Evolutionary conservation across 2,113 vertebrate species (phyloP), one percentile per base, ranked within the genome.

Genomic region (Acanthisitta chloris): DNA sequence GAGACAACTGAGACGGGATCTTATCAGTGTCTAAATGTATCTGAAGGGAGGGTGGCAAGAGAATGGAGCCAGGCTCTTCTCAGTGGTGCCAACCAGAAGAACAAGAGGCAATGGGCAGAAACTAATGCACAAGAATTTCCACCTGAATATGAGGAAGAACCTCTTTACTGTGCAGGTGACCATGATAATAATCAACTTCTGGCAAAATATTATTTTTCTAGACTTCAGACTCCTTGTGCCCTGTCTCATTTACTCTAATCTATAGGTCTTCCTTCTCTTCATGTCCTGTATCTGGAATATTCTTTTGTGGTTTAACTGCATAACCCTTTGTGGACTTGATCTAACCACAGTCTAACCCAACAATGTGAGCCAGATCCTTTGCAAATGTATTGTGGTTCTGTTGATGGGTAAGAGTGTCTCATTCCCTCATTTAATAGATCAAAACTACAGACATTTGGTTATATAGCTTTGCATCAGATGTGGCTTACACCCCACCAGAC

Each of bases 101-200:
- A 38, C 33, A 73, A 23, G 26, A 23, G 26, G 31, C 9, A 80
- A 43, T 4, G 31, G 12, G 5, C 21, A 81, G 33, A 51, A 73
- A 38, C 8, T 4, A 18, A 29, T 21, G 8, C 5, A 4, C 18
- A 36, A 17, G 31, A 23, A 58, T 2, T 51, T 81, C 12, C 23
- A 66, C 51, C 14, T 24, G 28, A 81, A 20, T 9, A 38, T 23
- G 5, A 73, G 21, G 15, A 73, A 51, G 38, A n/a, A 2, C 10
- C 36, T 72, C 3, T 64, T 38, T 29, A 17, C 12, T 28, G 6
- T 58, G 6, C 7, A 17, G 18, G 23, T 58, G 36, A 23, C 36
- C 0, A 0, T 11, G 18, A 38, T 31, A 67, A 51, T 0, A 9
- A n/a, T 21, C 7, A 77, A 25, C 14, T 40, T 76, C 7, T 40